Evolutionary conservation across 1,140 invertebrate species (phyloP).

Genomic region (Acyrthosiphon pisum): DNA sequence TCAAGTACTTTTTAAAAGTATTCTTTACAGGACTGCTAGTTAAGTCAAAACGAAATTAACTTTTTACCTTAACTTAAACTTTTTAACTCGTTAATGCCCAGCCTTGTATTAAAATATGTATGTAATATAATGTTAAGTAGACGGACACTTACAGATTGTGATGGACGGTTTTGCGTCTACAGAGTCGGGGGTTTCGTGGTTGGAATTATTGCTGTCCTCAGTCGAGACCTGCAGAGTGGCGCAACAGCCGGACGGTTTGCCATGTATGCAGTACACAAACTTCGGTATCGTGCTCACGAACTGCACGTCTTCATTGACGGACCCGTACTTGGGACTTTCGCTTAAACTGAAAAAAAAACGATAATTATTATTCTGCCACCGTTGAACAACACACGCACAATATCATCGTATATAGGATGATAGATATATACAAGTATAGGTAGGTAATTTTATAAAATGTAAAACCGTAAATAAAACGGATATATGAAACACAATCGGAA

Average conservation of each 20-base stretch:
- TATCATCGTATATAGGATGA: no score
- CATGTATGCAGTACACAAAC: slow-evolving; percentile 66
- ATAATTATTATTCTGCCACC: background rate
- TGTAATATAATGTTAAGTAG: background rate
- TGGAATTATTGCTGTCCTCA: slow-evolving; percentile 19
- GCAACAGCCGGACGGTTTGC: slow-evolving; percentile 67
- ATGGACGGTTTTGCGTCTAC: slow-evolving; percentile 58
- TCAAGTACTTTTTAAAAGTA: no score
- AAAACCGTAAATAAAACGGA: background rate
- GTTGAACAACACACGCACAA: background rate
- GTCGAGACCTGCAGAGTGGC: slow-evolving; percentile 60
- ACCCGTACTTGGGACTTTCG: slow-evolving; percentile 35
- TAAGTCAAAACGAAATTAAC: no score
- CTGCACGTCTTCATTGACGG: slow-evolving; percentile 42
- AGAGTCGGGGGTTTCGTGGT: slow-evolving; percentile 17
- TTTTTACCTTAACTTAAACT: no score
- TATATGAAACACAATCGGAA: background rate
- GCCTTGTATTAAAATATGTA: no score
- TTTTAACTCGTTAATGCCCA: no score
- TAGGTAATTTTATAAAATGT: background rate
- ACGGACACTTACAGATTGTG: slow-evolving; percentile 61
- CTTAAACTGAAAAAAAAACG: slow-evolving; percentile 5
- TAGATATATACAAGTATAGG: background rate
- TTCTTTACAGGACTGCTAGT: no score
- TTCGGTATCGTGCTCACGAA: slow-evolving; percentile 58